phyloP scores from a whole-genome alignment of 2,113 vertebrate genomes.

The Mobula hypostoma region DNA sequence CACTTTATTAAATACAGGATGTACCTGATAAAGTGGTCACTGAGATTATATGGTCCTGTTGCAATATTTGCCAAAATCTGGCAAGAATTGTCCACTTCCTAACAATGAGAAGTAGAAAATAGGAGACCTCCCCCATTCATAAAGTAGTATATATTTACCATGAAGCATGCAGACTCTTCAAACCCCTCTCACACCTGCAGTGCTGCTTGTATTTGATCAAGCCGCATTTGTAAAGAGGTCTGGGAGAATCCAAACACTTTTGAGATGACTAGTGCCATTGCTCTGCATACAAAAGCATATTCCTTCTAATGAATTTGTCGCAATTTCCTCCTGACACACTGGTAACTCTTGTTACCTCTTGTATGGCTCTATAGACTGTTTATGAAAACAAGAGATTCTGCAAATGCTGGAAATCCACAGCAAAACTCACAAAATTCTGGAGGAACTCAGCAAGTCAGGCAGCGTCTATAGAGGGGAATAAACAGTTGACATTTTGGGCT shows the following conservation, averaged over 20 bases:
- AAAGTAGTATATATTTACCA: neutral
- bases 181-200: neutral
- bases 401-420: too few relatives aligned
- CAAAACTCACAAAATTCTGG: too few relatives aligned
- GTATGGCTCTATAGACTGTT: neutral
- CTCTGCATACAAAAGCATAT: neutral
- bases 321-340: neutral
- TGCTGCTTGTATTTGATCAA: neutral
- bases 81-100: neutral
- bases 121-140: neutral
- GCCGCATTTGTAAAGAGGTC: neutral
- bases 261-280: neutral
- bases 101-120: neutral
- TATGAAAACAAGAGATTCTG: too few relatives aligned
- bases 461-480: too few relatives aligned
- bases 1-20: too few relatives aligned
- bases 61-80: neutral
- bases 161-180: neutral
- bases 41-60: neutral
- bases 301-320: neutral
- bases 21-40: too few relatives aligned
- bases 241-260: neutral
- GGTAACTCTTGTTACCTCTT: neutral
- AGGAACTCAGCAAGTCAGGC: too few relatives aligned
- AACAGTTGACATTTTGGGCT: too few relatives aligned